Conservation (phyloP, 2,888 invertebrate genomes). For the Parnassius orleans region DNA sequence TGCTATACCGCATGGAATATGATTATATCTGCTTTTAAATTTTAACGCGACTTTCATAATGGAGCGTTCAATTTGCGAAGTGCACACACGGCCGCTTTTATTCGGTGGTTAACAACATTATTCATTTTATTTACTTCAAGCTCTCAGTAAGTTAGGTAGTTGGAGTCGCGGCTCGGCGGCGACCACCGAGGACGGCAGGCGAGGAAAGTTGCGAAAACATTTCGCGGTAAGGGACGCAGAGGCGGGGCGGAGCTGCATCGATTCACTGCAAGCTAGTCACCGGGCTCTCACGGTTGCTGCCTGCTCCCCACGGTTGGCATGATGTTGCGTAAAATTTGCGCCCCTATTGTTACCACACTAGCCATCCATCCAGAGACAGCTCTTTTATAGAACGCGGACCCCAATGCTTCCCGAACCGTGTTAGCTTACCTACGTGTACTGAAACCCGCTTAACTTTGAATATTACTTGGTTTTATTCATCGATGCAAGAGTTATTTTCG, state of each 20-base stretch:
- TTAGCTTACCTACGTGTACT: slow-evolving; percentile 32
- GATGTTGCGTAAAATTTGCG: slow-evolving; percentile 77
- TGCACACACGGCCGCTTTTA: slow-evolving; percentile 20
- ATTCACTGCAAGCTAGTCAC: slow-evolving; percentile 59
- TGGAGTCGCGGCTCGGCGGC: slow-evolving; percentile 28
- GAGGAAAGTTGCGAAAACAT: slow-evolving; percentile 45
- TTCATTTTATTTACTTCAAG: slow-evolving; percentile 30
- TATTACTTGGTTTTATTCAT: slow-evolving; percentile 17
- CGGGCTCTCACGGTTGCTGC: slow-evolving; percentile 40
- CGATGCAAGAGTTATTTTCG: neutral
- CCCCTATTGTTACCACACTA: slow-evolving; percentile 66
- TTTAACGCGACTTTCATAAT: slow-evolving; percentile 22
- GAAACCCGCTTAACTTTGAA: slow-evolving; percentile 21
- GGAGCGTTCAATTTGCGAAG: slow-evolving; percentile 27
- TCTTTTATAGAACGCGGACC: slow-evolving; percentile 52
- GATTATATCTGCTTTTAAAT: slow-evolving; percentile 12
- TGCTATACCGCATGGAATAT: slow-evolving; percentile 1
- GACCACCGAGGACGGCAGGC: slow-evolving; percentile 25
- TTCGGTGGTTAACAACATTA: slow-evolving; percentile 23
- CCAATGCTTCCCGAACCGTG: slow-evolving; percentile 54
- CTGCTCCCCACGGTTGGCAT: slow-evolving; percentile 49
- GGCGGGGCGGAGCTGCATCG: slow-evolving; percentile 65
- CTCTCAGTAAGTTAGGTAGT: slow-evolving; percentile 30
- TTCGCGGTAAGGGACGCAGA: slow-evolving; percentile 37
- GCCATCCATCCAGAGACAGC: slow-evolving; percentile 46